Base-by-base conservation (phyloP, 1,140 invertebrate genomes). In the Caenorhabditis briggsae region DNA sequence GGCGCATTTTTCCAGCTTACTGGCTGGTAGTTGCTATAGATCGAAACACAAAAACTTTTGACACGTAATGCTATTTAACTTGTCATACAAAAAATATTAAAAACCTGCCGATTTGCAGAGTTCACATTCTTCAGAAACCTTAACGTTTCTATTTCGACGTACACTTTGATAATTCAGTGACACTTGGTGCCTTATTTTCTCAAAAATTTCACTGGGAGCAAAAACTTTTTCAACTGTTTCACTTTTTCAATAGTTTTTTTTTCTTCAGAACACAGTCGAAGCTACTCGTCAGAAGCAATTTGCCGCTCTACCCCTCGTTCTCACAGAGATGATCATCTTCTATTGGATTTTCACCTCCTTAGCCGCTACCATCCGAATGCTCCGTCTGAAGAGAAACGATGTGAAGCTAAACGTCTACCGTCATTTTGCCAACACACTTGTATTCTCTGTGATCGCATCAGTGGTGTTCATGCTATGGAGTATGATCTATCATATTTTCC, bases 401-500 rank as follows among this genome's bases (percentile, higher is more conserved):
- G 95, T 97, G 84, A 98, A 98, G 93, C 93, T 97, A n/a, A 94
- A 95, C 18, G 93, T 98, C 56, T 98, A 97, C 93, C 94, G 95
- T 89, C 96, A 97, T 93, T 98, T 98, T 93, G 97, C 96, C 50
- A 97, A 97, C 93, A 96, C 96, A 16, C 94, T 98, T 84, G 95
- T 96, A 90, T 96, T 97, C 93, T 95, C 96, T 83, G 96, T 97
- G 56, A 93, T 97, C 88, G 93, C 96, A 20, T 97, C 96, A 3
- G 94, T 97, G 70, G 94, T 96, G 78, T 97, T 96, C 93, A 97
- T 97, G 96, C 92, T 97, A 25, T 98, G 97, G 95, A 96, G 96
- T 2, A 95, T 97, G 87, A 95, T 95, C 93, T 94, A 95, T 85
- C 95, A 96, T 92, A 84, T 89, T 18, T 56, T 91, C 50, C 89